phyloP scores from a whole-genome alignment of 1,140 invertebrate species.

The Cydia splendana region DNA sequence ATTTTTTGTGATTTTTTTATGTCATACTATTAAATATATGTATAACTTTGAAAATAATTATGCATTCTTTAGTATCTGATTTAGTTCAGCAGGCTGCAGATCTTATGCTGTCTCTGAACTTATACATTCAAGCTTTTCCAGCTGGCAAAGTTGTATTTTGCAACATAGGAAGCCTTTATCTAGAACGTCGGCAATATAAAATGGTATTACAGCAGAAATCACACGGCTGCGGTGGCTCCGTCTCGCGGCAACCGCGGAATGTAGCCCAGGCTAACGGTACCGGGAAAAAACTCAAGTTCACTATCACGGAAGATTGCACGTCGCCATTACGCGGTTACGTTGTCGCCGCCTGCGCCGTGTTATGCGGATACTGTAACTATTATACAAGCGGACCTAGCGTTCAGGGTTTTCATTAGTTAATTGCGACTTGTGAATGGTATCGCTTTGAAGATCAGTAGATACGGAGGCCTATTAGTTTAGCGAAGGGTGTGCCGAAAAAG shows the following conservation, averaged over 20 bases:
- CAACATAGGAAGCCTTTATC: slow-evolving; percentile 25
- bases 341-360: slow-evolving; percentile 58
- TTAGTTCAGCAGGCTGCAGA: too few species aligned
- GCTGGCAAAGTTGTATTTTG: background rate
- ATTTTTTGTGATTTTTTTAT: too few species aligned
- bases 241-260: slow-evolving; percentile 65
- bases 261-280: slow-evolving; percentile 73
- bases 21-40: too few species aligned
- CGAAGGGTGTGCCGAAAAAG: too few species aligned
- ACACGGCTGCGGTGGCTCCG: slow-evolving; percentile 51
- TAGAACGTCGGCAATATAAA: slow-evolving; percentile 38
- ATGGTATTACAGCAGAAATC: slow-evolving; percentile 35
- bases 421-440: background rate
- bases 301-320: slow-evolving; percentile 76
- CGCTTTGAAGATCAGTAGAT: too few species aligned
- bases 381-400: slow-evolving; percentile 52
- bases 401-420: background rate
- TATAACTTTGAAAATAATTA: too few species aligned
- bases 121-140: background rate
- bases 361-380: slow-evolving; percentile 67
- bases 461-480: too few species aligned
- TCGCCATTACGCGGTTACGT: slow-evolving; percentile 72
- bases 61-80: too few species aligned
- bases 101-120: background rate
- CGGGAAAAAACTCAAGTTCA: slow-evolving; percentile 78